Base-by-base conservation (phyloP, 2,113 vertebrate genomes). In the Lophotis ruficrista region DNA sequence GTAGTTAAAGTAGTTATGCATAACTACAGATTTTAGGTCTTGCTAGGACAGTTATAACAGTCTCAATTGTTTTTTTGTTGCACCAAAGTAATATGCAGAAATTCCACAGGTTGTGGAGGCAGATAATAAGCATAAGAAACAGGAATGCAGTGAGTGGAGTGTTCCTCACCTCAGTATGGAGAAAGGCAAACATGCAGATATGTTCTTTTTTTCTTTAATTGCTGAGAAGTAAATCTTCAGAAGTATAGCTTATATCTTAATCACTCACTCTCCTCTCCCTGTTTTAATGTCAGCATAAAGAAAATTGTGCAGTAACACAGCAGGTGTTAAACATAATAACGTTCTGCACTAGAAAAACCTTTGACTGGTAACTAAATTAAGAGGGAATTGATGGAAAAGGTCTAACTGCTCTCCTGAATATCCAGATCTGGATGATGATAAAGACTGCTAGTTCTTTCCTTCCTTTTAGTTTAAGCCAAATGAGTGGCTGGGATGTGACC, bases 241-340 rank as follows among this genome's bases (percentile, higher is more conserved):
- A 89, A 92, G 57, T 56, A 41, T 78, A 60, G 33, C 35, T 87
- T 94, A 47, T 69, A 19, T 87, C 87, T 93, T 84, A 96, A 94
- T 82, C 81, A 71, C 31, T 97, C 70, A 68, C 38, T 89, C 61
- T 86, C 9, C 53, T 94, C 76, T 82, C 37, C 48, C 57, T 87
- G 27, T 85, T 96, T 91, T 91, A 94, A 64, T 93, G 89, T 79
- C 82, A 93, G 87, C 78, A 69, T 93, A 93, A 97, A 93, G 81
- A 94, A 96, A 96, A 94, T 30, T 38, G 48, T 83, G 57, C 78
- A 89, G 33, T 96, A 93, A 94, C 84, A 85, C 81, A 93, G 94
- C 92, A 93, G 91, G 91, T 96, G 93, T 83, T 96, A 96, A 87
- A 65, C 69, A 69, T 93, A 84, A 87, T 84, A 93, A 84, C 1